phyloP scores from a whole-genome alignment of 2,888 invertebrate genomes.

The Zhuqinia jingwanae region DNA sequence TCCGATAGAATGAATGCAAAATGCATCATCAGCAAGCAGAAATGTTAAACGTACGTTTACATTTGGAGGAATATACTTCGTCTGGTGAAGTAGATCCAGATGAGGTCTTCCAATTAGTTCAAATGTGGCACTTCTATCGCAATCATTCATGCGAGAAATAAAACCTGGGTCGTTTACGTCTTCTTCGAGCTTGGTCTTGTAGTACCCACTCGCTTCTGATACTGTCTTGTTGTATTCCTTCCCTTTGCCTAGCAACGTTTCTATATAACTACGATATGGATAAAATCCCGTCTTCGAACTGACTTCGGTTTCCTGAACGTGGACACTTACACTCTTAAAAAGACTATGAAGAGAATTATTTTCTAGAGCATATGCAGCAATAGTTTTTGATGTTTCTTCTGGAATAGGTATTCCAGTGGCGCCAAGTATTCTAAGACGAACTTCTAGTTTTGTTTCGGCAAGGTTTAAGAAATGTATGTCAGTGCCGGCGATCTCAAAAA shows the following conservation, averaged over 20 bases:
- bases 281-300: neutral
- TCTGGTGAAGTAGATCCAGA: slow-evolving; percentile 29
- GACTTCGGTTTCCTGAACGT: neutral
- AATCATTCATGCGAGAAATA: neutral
- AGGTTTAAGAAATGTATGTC: slow-evolving; percentile 21
- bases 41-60: neutral
- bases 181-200: neutral
- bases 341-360: slow-evolving; percentile 25
- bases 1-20: slow-evolving; percentile 27
- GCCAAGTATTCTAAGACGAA: neutral
- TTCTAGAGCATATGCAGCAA: slow-evolving; percentile 17
- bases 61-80: slow-evolving; percentile 30
- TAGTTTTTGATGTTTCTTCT: slow-evolving; percentile 2
- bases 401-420: neutral
- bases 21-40: neutral
- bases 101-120: slow-evolving; percentile 54
- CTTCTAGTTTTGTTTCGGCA: neutral
- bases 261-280: neutral
- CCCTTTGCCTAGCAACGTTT: neutral
- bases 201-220: neutral
- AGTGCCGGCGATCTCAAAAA: slow-evolving; percentile 1
- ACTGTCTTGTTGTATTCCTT: slow-evolving; percentile 15
- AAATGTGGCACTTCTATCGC: neutral
- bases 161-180: neutral
- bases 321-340: neutral